These are phyloP conservation scores for Mesoligia furuncula DNA, from an alignment of 2,888 invertebrate genomes.

Conservation along the genomic window DNA sequence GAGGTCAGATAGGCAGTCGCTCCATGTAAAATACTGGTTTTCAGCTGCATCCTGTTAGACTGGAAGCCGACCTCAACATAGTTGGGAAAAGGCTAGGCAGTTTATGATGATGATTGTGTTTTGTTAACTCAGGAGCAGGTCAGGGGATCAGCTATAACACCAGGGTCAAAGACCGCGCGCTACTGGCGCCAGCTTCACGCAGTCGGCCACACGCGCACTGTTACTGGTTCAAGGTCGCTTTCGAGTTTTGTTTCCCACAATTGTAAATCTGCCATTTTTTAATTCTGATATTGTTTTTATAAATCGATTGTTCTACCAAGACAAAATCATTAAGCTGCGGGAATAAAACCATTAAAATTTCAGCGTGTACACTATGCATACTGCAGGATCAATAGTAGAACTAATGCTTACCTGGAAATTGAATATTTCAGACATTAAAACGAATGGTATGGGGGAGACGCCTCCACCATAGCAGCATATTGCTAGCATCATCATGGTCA, in stretches of 20 bases:
- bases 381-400: neutral
- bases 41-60: no score
- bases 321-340: neutral
- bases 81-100: no score
- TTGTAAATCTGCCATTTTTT: neutral
- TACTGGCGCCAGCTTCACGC: neutral
- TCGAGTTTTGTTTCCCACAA: no score
- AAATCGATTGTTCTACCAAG: neutral
- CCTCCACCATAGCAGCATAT: conserved; percentile 73
- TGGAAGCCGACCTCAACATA: no score
- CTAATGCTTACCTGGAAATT: conserved; percentile 74
- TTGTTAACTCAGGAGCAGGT: no score
- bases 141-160: neutral
- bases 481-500: conserved; percentile 64
- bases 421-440: conserved; percentile 78
- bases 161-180: neutral
- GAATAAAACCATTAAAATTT: neutral
- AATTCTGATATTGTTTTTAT: neutral
- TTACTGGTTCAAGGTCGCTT: neutral
- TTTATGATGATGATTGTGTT: no score
- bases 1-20: no score
- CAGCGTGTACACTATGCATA: neutral
- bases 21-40: no score
- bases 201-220: neutral
- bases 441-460: conserved; percentile 73